These are phyloP conservation scores for Pocillopora meandrina DNA, from an alignment of 92 coral and sea anemone genomes.

Conservation along the genomic window DNA sequence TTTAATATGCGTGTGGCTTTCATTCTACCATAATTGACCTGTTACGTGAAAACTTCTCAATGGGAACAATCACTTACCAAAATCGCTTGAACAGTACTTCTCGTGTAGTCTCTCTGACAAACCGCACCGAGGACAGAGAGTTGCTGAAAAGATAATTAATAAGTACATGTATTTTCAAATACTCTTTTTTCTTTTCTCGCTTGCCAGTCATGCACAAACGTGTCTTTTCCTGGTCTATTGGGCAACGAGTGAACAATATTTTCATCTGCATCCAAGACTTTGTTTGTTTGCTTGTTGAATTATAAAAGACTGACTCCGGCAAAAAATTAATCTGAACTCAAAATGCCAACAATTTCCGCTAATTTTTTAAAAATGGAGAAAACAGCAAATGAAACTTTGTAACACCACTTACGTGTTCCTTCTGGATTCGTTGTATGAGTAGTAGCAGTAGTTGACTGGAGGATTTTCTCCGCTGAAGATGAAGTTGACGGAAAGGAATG, in stretches of 20 bases:
- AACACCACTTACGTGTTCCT: constrained; percentile 8
- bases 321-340: not conserved
- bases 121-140: constrained; percentile 43
- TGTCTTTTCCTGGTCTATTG: too few species aligned
- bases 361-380: not conserved
- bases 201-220: not conserved
- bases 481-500: not conserved
- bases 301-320: not conserved
- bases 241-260: too few species aligned
- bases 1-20: too few species aligned
- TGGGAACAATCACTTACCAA: constrained; percentile 33
- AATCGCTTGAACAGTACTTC: constrained; percentile 46
- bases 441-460: not conserved
- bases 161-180: not conserved
- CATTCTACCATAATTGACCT: not conserved
- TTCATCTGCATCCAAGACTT: too few species aligned
- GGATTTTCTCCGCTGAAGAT: not conserved
- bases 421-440: not conserved
- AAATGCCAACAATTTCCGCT: not conserved
- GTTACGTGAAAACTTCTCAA: not conserved
- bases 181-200: not conserved
- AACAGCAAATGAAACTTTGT: not conserved
- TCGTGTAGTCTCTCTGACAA: constrained; percentile 26
- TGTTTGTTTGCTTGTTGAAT: too few species aligned
- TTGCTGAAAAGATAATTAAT: not conserved